Evolutionary conservation across 2,888 invertebrate species (phyloP).

Genomic region (Parnassius apollo): DNA sequence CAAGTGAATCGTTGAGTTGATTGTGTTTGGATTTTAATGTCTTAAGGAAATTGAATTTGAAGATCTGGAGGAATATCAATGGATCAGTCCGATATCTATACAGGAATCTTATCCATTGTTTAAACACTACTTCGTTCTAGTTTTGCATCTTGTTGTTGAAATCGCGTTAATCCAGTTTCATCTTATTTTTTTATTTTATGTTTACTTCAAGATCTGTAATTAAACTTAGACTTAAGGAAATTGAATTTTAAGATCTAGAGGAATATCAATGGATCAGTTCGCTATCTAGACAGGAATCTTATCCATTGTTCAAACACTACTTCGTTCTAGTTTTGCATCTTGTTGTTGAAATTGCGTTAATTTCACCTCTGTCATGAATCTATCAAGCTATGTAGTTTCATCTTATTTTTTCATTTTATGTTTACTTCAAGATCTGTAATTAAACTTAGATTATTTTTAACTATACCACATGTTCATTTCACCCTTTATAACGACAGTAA

Average conservation of each 20-base stretch:
- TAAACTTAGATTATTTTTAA: too few species aligned
- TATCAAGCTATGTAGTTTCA: not conserved
- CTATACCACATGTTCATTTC: too few species aligned
- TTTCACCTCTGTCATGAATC: not conserved
- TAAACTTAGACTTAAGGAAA: conserved; percentile 3
- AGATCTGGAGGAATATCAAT: conserved; percentile 21
- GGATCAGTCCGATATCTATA: conserved; percentile 18
- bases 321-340: conserved; percentile 12
- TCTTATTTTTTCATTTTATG: too few species aligned
- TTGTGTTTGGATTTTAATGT: conserved; percentile 26
- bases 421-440: too few species aligned
- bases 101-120: conserved; percentile 22
- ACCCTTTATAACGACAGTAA: too few species aligned
- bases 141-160: conserved; percentile 10
- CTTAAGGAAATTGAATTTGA: conserved; percentile 25
- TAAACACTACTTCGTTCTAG: conserved; percentile 18
- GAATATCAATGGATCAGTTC: conserved; percentile 19
- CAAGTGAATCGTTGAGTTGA: conserved; percentile 16
- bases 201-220: too few species aligned
- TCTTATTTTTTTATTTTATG: too few species aligned
- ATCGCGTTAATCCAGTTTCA: not conserved
- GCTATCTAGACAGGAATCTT: conserved; percentile 19
- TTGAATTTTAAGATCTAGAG: conserved; percentile 23
- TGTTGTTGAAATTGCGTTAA: conserved; percentile 12
- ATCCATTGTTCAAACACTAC: conserved; percentile 23